Evolutionary conservation across 37 sponge, comb jelly and placozoan genomes (phyloP), one percentile per base, ranked within the genome.

Genomic region (Agelas oroides): DNA sequence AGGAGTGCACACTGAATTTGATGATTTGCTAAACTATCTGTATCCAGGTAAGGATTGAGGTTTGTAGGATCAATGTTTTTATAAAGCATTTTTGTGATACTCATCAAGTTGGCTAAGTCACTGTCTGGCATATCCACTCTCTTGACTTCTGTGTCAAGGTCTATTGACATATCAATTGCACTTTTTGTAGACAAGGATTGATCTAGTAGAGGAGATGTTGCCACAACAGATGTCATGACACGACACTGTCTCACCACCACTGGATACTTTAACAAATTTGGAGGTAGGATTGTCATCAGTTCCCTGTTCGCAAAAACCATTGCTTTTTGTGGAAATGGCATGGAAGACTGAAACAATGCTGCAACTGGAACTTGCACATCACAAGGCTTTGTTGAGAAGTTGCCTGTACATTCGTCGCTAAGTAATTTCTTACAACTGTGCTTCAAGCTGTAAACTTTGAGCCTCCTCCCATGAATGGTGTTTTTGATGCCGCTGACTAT

Each of bases 371-470:
- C 27, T 23, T 78, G 54, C 16, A 70, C 27, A 37, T 76, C 83
- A 17, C 66, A 59, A 32, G 91, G 81, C 38, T 39, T 25, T n/a
- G 86, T 75, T 20, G 75, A 70, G 58, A 90, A 90, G 39, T 78
- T 18, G 14, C 79, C 91, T 17, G 71, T 21, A 60, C 86, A 85
- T 27, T 75, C 57, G 21, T 85, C 81, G 2, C 57, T 12, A 0
- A 89, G 65, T 13, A 40, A 75, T 38, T 78, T 86, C 31, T 25
- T 71, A n/a, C n/a, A n/a, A 3, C 30, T 40, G 46, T 67, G 46
- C 35, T 46, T 79, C 28, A 71, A 20, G 39, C 79, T 78, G 56
- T 73, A 52, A 40, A 55, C 70, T 52, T 86, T 86, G 5, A 86
- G 65, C 0, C 57, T 52, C 35, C 65, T 41, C 11, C 70, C 71